Conservation (phyloP, 2,113 vertebrate genomes). For the Lycaon pictus region DNA sequence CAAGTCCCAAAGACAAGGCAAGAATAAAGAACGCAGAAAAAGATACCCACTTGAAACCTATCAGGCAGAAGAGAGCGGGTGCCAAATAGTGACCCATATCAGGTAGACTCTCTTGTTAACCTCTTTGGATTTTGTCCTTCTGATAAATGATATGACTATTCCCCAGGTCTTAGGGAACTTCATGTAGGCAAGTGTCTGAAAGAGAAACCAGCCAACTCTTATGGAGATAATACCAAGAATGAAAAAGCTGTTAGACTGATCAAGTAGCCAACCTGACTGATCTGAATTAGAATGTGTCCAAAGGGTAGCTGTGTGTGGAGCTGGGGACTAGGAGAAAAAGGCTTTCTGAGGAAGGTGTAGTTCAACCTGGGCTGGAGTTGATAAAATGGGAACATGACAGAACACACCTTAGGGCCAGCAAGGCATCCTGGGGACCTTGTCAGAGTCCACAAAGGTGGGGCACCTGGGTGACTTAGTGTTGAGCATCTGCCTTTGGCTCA, state of each 20-base stretch:
- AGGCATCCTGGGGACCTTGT: background rate
- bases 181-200: background rate
- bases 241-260: background rate
- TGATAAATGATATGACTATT: background rate
- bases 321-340: background rate
- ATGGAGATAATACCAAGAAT: background rate
- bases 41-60: background rate
- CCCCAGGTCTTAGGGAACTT: background rate
- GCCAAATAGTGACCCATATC: background rate
- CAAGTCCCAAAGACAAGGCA: background rate
- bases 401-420: background rate
- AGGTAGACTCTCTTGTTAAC: background rate
- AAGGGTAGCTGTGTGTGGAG: background rate
- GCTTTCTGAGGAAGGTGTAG: background rate
- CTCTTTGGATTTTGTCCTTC: background rate
- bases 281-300: background rate
- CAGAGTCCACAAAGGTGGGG: background rate
- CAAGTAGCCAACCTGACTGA: background rate
- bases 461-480: too few relatives aligned
- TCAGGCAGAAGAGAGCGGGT: background rate
- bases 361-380: background rate
- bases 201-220: background rate
- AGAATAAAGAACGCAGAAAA: conserved; percentile 31
- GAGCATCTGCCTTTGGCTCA: too few relatives aligned
- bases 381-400: background rate